A percentile compares a stretch with the other conserved stretches of the same genome.
Evolutionary conservation across 2,113 vertebrate genomes (phyloP).

Genomic region (Cyanoderma ruficeps): DNA sequence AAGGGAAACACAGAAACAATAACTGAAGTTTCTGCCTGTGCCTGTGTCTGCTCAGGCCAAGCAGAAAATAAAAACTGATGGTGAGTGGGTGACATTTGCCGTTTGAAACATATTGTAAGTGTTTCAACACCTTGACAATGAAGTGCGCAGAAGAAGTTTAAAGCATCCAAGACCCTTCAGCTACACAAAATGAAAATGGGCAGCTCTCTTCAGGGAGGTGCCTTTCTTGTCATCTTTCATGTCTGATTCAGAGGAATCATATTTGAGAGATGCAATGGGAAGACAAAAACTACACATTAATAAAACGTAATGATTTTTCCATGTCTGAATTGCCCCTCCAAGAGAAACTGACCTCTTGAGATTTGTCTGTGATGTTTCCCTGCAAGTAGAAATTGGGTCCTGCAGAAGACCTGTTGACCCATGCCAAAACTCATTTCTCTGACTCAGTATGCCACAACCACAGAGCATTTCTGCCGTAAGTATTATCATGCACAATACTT

Average conservation of each 20-base stretch:
- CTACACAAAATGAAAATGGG: conserved; percentile 27
- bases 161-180: conserved; percentile 30
- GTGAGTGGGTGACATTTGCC: background rate
- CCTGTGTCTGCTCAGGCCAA: background rate
- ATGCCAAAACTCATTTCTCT: background rate
- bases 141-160: background rate
- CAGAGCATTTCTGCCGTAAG: background rate
- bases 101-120: background rate
- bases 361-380: background rate
- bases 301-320: background rate
- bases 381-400: background rate
- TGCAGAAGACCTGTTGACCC: background rate
- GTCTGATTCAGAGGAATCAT: background rate
- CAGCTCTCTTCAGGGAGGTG: conserved; percentile 11
- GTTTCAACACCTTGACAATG: conserved; percentile 56
- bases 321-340: background rate
- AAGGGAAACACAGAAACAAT: background rate
- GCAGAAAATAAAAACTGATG: background rate
- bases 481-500: background rate
- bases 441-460: background rate
- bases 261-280: background rate
- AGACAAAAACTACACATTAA: background rate
- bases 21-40: background rate
- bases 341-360: background rate
- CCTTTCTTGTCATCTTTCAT: background rate